Conservation (phyloP, 2,797 vertebrate genomes). For the Microchirus variegatus region DNA sequence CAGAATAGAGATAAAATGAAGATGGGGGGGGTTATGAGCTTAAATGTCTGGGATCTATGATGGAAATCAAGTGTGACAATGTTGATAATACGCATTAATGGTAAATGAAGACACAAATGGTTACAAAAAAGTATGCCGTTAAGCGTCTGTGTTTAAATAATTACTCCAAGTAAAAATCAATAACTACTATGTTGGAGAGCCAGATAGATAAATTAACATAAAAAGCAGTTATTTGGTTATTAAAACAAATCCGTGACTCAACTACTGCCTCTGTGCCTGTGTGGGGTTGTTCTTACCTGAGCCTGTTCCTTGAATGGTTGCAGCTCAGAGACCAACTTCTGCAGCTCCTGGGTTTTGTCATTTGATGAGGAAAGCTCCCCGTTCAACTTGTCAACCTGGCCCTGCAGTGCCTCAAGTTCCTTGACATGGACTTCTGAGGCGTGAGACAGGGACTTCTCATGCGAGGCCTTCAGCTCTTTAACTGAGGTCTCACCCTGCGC, state of each 20-base stretch:
- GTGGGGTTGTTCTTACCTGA: conserved; percentile 75
- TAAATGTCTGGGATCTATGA: not conserved
- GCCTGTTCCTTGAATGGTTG: conserved; percentile 84
- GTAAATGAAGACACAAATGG: not conserved
- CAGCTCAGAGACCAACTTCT: conserved; percentile 83
- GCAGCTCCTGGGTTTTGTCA: conserved; percentile 75
- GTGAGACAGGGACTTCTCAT: conserved; percentile 81
- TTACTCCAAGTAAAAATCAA: too few relatives aligned
- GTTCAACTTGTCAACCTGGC: conserved; percentile 73
- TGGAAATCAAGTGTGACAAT: conserved; percentile 1
- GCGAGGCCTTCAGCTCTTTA: conserved; percentile 80
- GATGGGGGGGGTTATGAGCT: conserved; percentile 9
- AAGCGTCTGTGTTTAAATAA: too few relatives aligned
- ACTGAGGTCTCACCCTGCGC: conserved; percentile 74
- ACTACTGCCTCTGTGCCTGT: not conserved
- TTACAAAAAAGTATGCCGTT: too few relatives aligned
- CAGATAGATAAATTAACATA: too few relatives aligned
- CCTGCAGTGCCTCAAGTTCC: conserved; percentile 73
- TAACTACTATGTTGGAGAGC: too few relatives aligned
- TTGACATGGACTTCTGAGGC: conserved; percentile 76
- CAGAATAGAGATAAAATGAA: conserved; percentile 15
- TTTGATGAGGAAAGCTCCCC: conserved; percentile 76
- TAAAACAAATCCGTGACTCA: not conserved
- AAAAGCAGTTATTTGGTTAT: too few relatives aligned
- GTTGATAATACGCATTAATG: conserved; percentile 5